Evolutionary conservation across 1,140 invertebrate genomes (phyloP).

Genomic region (Drosophila chauvacae): DNA sequence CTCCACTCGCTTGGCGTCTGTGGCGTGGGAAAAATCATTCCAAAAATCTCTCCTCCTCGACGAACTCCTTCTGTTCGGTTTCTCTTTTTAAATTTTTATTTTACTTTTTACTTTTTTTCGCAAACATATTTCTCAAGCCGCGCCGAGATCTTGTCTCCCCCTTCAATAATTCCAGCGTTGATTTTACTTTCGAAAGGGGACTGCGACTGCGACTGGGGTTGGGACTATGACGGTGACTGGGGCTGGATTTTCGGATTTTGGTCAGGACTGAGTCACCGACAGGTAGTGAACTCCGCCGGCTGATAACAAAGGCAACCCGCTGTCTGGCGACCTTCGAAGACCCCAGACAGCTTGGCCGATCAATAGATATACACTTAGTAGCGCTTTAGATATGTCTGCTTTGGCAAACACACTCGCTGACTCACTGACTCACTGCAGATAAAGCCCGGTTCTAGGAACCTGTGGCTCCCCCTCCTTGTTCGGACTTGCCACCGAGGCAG

Average conservation of each 20-base stretch:
- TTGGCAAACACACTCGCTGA: conserved; percentile 5
- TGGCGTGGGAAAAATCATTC: conserved; percentile 47
- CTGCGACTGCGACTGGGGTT: background rate
- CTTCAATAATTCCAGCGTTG: conserved; percentile 46
- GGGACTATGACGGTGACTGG: background rate
- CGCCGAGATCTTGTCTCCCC: conserved; percentile 65
- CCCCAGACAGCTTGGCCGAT: conserved; percentile 41
- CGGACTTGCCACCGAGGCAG: too few relatives aligned
- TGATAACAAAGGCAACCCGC: conserved; percentile 58
- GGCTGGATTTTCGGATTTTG: conserved; percentile 2
- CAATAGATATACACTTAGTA: conserved; percentile 12
- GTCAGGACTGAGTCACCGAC: conserved; percentile 39
- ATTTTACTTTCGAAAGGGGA: conserved; percentile 30
- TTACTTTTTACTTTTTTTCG: conserved; percentile 24
- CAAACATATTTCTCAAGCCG: conserved; percentile 65
- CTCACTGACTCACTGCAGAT: conserved; percentile 29
- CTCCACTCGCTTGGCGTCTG: conserved; percentile 39
- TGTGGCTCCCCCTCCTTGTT: background rate
- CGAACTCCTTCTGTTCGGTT: conserved; percentile 41
- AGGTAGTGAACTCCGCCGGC: conserved; percentile 33
- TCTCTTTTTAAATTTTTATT: conserved; percentile 19
- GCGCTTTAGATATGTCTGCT: background rate
- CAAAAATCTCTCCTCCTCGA: conserved; percentile 23
- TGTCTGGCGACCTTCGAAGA: conserved; percentile 33
- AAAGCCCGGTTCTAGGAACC: conserved; percentile 22